A percentile compares a stretch with the other conserved stretches of the same genome.
Evolutionary conservation across 2,888 invertebrate genomes (phyloP).

Genomic region (Ashinkailepas kermadecensis): DNA sequence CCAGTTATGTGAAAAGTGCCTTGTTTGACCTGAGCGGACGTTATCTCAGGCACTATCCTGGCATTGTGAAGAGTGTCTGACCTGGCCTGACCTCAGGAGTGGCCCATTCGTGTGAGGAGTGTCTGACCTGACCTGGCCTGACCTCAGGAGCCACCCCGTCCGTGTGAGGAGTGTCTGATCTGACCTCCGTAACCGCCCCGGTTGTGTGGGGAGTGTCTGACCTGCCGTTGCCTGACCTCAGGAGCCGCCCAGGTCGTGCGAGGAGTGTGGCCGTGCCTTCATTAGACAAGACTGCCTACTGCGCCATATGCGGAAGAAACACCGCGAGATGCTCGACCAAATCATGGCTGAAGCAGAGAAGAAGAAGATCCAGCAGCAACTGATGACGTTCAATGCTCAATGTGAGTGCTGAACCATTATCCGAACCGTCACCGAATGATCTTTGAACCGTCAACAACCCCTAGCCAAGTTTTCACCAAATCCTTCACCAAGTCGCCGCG

Average conservation of each 20-base stretch:
- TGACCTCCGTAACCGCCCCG: too few species aligned
- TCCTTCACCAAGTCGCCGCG: too few species aligned
- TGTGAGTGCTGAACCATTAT: background rate
- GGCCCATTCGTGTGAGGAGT: background rate
- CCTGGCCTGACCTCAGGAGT: too few species aligned
- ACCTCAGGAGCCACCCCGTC: conserved; percentile 60
- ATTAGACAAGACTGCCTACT: conserved; percentile 69
- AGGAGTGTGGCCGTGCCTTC: conserved; percentile 68
- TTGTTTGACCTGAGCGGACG: too few species aligned
- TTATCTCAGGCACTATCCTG: conserved; percentile 55
- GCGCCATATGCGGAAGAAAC: conserved; percentile 64
- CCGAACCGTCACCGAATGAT: too few species aligned
- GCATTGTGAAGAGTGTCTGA: conserved; percentile 61
- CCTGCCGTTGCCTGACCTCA: conserved; percentile 39
- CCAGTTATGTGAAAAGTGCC: too few species aligned
- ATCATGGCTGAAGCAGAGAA: conserved; percentile 55
- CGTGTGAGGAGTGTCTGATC: conserved; percentile 60
- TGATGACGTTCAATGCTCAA: conserved; percentile 23
- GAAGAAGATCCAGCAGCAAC: conserved; percentile 47
- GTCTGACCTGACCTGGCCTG: background rate
- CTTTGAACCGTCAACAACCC: too few species aligned
- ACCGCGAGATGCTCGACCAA: conserved; percentile 58
- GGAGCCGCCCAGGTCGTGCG: conserved; percentile 67
- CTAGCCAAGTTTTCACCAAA: too few species aligned
- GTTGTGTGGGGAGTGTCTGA: background rate